Evolutionary conservation across 2,113 vertebrate genomes (phyloP), one percentile per base, ranked within the genome.

Genomic region (Nanorana parkeri): DNA sequence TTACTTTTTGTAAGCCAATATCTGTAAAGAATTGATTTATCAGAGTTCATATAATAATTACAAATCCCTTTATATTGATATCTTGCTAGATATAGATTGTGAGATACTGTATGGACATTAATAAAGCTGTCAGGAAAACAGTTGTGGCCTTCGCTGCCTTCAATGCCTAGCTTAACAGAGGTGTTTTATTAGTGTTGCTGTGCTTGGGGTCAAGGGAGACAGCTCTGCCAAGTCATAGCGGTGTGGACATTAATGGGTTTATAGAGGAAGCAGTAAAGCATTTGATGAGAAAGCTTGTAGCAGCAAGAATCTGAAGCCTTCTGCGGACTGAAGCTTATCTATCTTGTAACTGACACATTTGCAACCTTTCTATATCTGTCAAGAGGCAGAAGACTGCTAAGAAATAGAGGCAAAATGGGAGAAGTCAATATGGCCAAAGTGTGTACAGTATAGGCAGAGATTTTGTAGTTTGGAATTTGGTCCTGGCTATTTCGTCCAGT

Each of bases 261-360:
- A 75, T 75, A 61, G 56, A 75, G 28, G 29, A 75, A 61, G 72
- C n/a, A n/a, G 28, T 75, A 61, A 75, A 75, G 60, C 72, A 61
- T 61, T 61, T 75, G 72, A 75, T 75, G 28, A 75, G 55, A 61
- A 60, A 36, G 20, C 60, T 61, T 61, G 72, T 75, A 75, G 55
- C 72, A 36, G 55, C 72, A 75, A 75, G 55, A 75, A 75, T 23
- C 20, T 8, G 6, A 11, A 29, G 23, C 72, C 72, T 61, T 61
- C 20, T 41, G 20, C 58, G 55, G 29, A 15, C 54, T 20, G 23
- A 4, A 19, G 61, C 29, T 41, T 36, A 61, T 75, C 29, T 36
- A 75, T 74, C 55, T 41, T 74, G 41, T 7, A 13, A 21, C 10
- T 36, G 71, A 23, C 55, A 61, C 20, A 21, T 8, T 61, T 60